Conservation (phyloP, 1,140 invertebrate species). For the Heliconius congener region DNA sequence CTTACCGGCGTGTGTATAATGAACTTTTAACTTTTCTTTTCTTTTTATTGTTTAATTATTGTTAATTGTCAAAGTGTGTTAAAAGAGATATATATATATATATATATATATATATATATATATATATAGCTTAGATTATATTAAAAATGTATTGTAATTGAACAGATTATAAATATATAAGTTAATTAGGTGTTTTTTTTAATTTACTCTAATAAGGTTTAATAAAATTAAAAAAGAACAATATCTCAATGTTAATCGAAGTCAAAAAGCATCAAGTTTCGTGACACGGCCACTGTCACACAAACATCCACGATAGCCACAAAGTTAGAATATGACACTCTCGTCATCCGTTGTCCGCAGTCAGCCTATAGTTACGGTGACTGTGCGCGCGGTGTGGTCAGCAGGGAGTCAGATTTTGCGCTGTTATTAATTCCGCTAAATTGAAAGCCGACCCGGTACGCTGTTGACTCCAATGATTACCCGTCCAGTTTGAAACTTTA, state of each 20-base stretch:
- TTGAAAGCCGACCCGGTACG: slow-evolving; percentile 51
- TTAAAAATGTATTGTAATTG: too few relatives aligned
- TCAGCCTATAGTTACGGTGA: slow-evolving; percentile 32
- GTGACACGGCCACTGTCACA: slow-evolving; percentile 18
- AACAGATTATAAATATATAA: too few relatives aligned
- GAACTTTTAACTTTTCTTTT: slow-evolving; percentile 16
- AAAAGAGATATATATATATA: too few relatives aligned
- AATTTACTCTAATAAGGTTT: too few relatives aligned
- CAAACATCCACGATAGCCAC: slow-evolving; percentile 32
- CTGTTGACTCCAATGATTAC: slow-evolving; percentile 49
- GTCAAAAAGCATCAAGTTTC: background rate
- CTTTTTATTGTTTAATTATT: background rate
- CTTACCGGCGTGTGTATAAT: slow-evolving; percentile 22
- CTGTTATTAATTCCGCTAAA: slow-evolving; percentile 57
- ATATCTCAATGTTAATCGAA: background rate
- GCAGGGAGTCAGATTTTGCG: slow-evolving; percentile 42
- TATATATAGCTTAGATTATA: too few relatives aligned
- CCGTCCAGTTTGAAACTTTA: slow-evolving; percentile 46
- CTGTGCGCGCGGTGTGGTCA: slow-evolving; percentile 31
- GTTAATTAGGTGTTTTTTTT: too few relatives aligned
- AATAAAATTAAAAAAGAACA: background rate
- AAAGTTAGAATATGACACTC: slow-evolving; percentile 45
- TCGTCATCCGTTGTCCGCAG: slow-evolving; percentile 30
- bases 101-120: too few relatives aligned
- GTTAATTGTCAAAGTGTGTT: too few relatives aligned